Conservation (phyloP, 2,797 vertebrate genomes). For the Crax fasciolata region DNA sequence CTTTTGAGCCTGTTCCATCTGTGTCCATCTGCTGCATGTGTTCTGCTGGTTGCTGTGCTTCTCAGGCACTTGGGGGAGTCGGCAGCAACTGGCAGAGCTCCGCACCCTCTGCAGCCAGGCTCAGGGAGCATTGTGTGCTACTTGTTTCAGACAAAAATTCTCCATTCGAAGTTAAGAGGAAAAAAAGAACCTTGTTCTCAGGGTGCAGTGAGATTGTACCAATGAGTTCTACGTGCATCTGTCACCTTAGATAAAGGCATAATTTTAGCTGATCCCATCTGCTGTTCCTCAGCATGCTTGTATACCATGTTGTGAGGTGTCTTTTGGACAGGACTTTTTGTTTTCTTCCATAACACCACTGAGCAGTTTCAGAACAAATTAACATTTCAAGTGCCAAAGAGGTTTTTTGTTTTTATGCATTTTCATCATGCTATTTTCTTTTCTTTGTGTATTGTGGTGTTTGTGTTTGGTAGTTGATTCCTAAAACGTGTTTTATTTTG, state of each 20-base stretch:
- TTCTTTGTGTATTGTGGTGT: slow-evolving; percentile 43
- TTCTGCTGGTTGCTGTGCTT: not conserved
- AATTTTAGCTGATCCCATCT: slow-evolving; percentile 31
- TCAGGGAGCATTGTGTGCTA: not conserved
- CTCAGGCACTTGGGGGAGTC: not conserved
- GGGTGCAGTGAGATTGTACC: not conserved
- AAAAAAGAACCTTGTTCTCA: not conserved
- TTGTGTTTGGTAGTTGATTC: slow-evolving; percentile 33
- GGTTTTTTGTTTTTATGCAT: slow-evolving; percentile 17
- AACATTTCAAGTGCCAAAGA: not conserved
- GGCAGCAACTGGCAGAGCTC: not conserved
- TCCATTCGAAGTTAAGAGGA: not conserved
- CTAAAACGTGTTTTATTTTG: slow-evolving; percentile 22
- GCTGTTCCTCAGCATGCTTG: slow-evolving; percentile 31
- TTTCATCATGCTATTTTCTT: slow-evolving; percentile 50
- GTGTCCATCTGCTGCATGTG: not conserved
- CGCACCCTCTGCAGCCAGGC: not conserved
- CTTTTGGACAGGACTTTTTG: slow-evolving; percentile 51
- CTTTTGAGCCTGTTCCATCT: not conserved
- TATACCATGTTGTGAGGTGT: not conserved
- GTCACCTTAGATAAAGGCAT: slow-evolving; percentile 36
- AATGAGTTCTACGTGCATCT: not conserved
- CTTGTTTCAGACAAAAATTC: slow-evolving; percentile 31
- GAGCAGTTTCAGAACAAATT: slow-evolving; percentile 10
- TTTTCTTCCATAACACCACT: slow-evolving; percentile 59